Evolutionary conservation across 2,888 invertebrate genomes (phyloP).

Genomic region (Oxyscelio sp.): DNA sequence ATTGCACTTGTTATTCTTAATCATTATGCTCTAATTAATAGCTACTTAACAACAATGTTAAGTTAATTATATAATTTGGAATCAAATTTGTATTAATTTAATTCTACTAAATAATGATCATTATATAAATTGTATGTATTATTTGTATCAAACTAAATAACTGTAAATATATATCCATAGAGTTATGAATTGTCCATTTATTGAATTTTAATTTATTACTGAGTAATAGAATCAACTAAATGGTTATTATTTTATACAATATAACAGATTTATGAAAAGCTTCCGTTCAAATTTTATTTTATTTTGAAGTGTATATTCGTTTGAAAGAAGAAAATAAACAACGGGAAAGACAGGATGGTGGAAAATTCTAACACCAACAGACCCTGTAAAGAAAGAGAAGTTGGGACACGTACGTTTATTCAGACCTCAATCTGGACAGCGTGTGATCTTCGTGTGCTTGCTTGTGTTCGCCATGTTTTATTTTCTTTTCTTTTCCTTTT

Average conservation of each 20-base stretch:
- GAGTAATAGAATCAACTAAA: not conserved
- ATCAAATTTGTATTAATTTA: no score
- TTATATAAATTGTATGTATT: no score
- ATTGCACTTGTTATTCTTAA: no score
- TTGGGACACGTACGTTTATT: conserved; percentile 83
- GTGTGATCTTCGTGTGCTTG: conserved; percentile 81
- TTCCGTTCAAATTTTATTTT: conserved; percentile 56
- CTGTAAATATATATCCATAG: no score
- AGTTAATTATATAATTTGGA: no score
- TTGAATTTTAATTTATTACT: not conserved
- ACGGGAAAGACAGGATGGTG: conserved; percentile 37
- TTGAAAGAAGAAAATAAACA: conserved; percentile 77
- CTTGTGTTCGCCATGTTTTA: no score
- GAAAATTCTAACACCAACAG: conserved; percentile 58
- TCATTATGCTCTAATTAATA: no score
- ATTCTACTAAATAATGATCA: no score
- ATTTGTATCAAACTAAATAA: no score
- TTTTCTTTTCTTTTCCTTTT: no score
- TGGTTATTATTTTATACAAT: conserved; percentile 11
- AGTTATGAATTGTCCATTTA: no score
- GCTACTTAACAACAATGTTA: no score
- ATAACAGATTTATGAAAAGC: conserved; percentile 36
- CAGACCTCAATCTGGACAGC: conserved; percentile 84
- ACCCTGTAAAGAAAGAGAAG: conserved; percentile 63
- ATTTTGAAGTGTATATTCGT: conserved; percentile 83